phyloP scores from a whole-genome alignment of 2,888 invertebrate genomes.

The Congeria kusceri region DNA sequence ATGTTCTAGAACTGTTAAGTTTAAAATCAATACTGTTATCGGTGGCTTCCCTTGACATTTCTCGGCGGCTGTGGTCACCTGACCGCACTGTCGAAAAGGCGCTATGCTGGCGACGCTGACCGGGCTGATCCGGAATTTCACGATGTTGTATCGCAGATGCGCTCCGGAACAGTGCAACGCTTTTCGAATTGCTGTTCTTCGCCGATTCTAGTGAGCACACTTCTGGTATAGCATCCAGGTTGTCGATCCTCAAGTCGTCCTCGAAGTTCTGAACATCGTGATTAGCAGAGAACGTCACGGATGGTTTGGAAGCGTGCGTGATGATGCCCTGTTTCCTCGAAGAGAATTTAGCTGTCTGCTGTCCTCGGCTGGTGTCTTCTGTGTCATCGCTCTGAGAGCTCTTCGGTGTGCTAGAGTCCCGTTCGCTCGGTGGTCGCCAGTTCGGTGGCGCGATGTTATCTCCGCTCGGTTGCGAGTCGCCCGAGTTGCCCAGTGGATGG shows the following conservation, averaged over 20 bases:
- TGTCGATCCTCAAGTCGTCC: conserved; percentile 29
- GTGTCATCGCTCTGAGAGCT: conserved; percentile 14
- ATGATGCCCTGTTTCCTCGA: conserved; percentile 46
- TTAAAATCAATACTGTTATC: background rate
- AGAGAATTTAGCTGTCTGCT: conserved; percentile 15
- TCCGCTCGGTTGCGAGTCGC: background rate
- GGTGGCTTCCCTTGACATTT: background rate
- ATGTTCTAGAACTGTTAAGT: background rate
- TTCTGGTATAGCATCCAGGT: conserved; percentile 5
- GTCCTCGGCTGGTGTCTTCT: conserved; percentile 12
- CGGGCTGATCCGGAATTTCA: conserved; percentile 38
- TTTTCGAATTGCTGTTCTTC: background rate
- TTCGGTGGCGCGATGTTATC: conserved; percentile 43
- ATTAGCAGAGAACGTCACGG: conserved; percentile 60
- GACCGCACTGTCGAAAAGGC: conserved; percentile 30
- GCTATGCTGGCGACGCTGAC: conserved; percentile 52
- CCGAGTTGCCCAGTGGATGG: conserved; percentile 25
- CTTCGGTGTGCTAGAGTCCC: background rate
- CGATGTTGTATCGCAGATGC: conserved; percentile 49
- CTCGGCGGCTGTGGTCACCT: background rate
- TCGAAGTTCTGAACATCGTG: conserved; percentile 39
- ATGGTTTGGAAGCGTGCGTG: conserved; percentile 55
- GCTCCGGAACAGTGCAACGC: conserved; percentile 18
- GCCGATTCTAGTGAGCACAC: background rate
- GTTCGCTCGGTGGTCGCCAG: conserved; percentile 24